A percentile compares a stretch with the other conserved stretches of the same genome.
phyloP scores from a whole-genome alignment of 2,888 invertebrate genomes.

The Idaea dimidiata region DNA sequence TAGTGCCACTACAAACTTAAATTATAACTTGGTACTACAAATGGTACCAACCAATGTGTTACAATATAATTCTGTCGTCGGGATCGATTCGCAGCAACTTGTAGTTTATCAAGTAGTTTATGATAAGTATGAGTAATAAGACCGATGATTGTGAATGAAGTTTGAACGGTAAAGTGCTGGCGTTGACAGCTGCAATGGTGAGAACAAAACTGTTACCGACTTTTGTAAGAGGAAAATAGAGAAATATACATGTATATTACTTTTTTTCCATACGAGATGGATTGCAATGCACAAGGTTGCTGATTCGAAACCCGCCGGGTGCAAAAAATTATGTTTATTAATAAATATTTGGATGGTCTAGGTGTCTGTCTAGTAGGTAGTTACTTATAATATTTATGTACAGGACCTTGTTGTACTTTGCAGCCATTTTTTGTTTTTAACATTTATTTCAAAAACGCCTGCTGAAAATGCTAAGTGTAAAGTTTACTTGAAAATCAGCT shows the following conservation, averaged over 20 bases:
- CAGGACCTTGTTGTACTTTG: no score
- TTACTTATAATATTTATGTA: no score
- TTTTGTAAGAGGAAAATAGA: not conserved
- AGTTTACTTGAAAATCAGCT: no score
- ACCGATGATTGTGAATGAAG: constrained; percentile 34
- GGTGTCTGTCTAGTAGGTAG: no score
- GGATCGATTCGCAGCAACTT: constrained; percentile 67
- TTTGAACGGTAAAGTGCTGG: constrained; percentile 51
- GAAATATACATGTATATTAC: not conserved
- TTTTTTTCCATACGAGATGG: no score
- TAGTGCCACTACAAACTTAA: not conserved
- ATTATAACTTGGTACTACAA: constrained; percentile 28
- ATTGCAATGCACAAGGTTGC: no score
- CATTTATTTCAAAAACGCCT: no score
- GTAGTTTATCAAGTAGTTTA: constrained; percentile 12
- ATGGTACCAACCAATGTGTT: constrained; percentile 71
- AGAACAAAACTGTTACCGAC: constrained; percentile 31
- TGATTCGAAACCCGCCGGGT: no score
- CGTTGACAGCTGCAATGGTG: constrained; percentile 61
- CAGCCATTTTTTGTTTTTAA: no score
- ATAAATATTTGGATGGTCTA: no score
- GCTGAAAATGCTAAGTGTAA: no score
- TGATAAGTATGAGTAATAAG: constrained; percentile 15
- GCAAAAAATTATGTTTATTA: no score
- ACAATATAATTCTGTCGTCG: constrained; percentile 68